These are phyloP conservation scores for Nesoenas mayeri DNA, from an alignment of 2,113 vertebrate species.

Conservation along the genomic window DNA sequence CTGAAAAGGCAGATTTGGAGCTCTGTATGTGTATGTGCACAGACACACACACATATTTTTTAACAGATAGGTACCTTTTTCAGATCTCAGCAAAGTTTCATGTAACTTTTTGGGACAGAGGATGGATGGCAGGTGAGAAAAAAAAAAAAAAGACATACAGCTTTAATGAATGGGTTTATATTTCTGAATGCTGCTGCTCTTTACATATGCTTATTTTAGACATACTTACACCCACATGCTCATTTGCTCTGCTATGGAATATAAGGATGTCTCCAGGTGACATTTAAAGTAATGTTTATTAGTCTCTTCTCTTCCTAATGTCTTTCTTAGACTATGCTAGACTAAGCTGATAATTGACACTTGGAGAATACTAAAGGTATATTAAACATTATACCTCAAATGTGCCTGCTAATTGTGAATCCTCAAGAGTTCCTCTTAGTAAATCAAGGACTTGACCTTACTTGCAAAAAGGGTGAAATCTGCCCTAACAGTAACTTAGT, in stretches of 20 bases:
- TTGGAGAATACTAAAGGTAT: neutral
- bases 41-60: neutral
- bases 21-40: accelerated
- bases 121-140: neutral
- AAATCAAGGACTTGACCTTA: neutral
- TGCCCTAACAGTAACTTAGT: neutral
- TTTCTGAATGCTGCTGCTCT: neutral
- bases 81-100: neutral
- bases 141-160: neutral
- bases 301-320: neutral
- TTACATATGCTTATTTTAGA: neutral
- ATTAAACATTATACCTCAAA: neutral
- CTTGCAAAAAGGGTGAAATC: neutral
- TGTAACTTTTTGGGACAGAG: neutral
- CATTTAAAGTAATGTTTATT: neutral
- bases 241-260: neutral
- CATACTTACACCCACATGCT: neutral
- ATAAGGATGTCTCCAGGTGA: neutral
- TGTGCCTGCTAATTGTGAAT: neutral
- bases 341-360: neutral
- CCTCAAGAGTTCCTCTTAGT: neutral
- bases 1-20: neutral
- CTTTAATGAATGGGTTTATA: neutral
- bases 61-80: neutral
- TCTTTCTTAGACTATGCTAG: neutral